These are phyloP conservation scores for Eupsittula cactorum DNA, from an alignment of 2,113 vertebrate species.

Conservation along the genomic window DNA sequence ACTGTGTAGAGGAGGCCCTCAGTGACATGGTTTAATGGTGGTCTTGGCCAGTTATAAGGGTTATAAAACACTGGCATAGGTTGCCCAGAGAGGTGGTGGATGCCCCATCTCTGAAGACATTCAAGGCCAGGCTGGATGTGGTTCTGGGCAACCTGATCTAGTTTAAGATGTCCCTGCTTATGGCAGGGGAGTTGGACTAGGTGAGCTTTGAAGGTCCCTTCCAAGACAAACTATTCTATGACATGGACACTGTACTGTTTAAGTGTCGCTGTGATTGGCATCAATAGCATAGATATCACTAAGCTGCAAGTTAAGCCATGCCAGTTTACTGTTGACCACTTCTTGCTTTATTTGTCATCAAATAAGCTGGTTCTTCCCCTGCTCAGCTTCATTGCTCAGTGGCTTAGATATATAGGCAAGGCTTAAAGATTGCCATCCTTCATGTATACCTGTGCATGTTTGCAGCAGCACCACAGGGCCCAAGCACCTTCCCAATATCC, in stretches of 20 bases:
- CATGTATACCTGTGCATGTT: not conserved
- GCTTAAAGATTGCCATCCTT: not conserved
- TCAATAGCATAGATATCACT: not conserved
- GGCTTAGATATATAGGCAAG: not conserved
- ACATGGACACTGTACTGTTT: not conserved
- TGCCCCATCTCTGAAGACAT: not conserved
- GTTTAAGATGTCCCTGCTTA: not conserved
- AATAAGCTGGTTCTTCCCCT: fast-evolving
- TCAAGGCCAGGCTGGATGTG: not conserved
- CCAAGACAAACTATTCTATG: not conserved
- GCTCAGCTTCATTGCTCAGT: not conserved
- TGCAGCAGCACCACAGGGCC: fast-evolving
- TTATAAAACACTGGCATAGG: not conserved
- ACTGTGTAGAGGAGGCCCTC: not conserved
- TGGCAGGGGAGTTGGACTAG: not conserved
- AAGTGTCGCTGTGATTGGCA: not conserved
- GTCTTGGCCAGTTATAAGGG: not conserved
- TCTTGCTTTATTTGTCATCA: not conserved
- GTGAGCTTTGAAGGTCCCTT: not conserved
- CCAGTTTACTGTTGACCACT: not conserved
- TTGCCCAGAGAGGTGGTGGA: not conserved
- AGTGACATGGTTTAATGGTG: not conserved
- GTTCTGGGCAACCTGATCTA: not conserved
- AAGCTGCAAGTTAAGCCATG: not conserved
- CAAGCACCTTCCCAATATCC: not conserved